Conservation (phyloP, 2,888 invertebrate species). For the Diplazon laetatorius region DNA sequence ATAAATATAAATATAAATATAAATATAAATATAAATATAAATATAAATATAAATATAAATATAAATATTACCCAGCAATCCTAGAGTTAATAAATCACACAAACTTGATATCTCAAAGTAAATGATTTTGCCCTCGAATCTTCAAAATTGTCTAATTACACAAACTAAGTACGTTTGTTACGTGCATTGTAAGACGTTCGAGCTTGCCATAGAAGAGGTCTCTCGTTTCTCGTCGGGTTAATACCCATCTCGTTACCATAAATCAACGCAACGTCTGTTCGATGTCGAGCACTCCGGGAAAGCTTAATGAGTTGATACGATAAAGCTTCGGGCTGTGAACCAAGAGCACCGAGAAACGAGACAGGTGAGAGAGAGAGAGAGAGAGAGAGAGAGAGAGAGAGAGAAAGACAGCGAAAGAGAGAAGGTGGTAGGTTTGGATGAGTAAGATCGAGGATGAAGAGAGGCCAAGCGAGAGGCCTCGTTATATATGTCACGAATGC, state of each 20-base stretch:
- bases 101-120: not conserved
- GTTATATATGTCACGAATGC: no score
- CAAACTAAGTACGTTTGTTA: slow-evolving; percentile 26
- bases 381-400: not conserved
- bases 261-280: slow-evolving; percentile 60
- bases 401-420: slow-evolving; percentile 13
- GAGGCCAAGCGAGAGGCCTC: no score
- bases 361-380: slow-evolving; percentile 5
- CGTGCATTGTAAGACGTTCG: slow-evolving; percentile 34
- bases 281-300: slow-evolving; percentile 59
- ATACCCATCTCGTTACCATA: slow-evolving; percentile 60
- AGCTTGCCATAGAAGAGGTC: slow-evolving; percentile 23
- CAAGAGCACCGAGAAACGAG: slow-evolving; percentile 9
- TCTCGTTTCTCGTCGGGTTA: slow-evolving; percentile 32
- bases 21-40: not conserved
- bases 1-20: slow-evolving; percentile 4
- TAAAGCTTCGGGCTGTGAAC: slow-evolving; percentile 50
- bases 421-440: not conserved
- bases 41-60: not conserved
- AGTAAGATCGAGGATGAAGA: no score
- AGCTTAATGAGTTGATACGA: slow-evolving; percentile 65
- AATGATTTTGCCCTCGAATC: slow-evolving; percentile 9
- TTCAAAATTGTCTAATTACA: slow-evolving; percentile 52
- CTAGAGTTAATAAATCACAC: not conserved
- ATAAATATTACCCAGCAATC: not conserved